Evolutionary conservation across 1,140 invertebrate species (phyloP).

Genomic region (Rhopalosiphum padi): DNA sequence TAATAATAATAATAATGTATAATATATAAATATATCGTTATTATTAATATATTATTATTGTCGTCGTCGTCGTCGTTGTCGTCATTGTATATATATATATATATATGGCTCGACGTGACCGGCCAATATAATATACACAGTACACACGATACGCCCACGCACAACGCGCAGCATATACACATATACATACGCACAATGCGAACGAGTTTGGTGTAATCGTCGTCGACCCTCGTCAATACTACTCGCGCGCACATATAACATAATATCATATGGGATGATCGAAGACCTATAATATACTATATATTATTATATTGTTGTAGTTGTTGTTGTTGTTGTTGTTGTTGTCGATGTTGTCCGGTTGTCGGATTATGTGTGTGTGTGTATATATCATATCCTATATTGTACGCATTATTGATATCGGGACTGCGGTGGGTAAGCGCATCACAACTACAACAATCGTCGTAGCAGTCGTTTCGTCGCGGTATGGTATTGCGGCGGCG

Average conservation of each 20-base stretch:
- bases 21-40: neutral
- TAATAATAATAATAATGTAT: neutral
- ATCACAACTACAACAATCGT: neutral
- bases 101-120: neutral
- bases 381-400: slow-evolving; percentile 23
- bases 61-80: neutral
- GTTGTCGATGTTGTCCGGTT: neutral
- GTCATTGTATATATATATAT: no score
- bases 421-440: neutral
- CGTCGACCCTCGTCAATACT: slow-evolving; percentile 28
- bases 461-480: slow-evolving; percentile 47
- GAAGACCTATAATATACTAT: neutral
- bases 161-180: neutral
- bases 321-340: neutral
- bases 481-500: slow-evolving; percentile 14
- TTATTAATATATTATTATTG: slow-evolving; percentile 18
- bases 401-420: neutral
- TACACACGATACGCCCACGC: neutral
- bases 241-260: neutral
- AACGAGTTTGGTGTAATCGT: slow-evolving; percentile 19
- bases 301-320: neutral
- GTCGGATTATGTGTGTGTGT: slow-evolving; percentile 20
- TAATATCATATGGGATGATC: neutral
- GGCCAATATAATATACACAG: neutral
- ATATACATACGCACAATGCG: neutral